Evolutionary conservation across 2,797 vertebrate genomes (phyloP).

Genomic region (Somateria mollissima): DNA sequence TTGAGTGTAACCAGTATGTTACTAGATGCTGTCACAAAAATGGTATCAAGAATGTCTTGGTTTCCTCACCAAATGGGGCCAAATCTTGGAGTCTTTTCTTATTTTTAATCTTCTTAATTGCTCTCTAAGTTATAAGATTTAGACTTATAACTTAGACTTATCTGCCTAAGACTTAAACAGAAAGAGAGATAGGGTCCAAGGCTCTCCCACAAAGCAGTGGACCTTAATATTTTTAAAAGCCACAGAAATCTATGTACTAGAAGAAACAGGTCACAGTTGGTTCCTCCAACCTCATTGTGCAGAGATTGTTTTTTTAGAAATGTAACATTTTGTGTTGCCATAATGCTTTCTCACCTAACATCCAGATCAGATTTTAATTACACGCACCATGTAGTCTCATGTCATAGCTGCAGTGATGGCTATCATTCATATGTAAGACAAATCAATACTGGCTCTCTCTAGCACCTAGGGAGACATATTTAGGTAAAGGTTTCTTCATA

Average conservation of each 20-base stretch:
- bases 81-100: background rate
- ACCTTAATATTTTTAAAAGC: background rate
- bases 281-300: background rate
- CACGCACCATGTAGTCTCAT: background rate
- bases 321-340: background rate
- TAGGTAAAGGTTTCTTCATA: constrained; percentile 31
- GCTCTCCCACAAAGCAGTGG: background rate
- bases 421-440: constrained; percentile 41
- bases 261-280: background rate
- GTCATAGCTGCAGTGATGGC: constrained; percentile 31
- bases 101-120: background rate
- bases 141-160: too few species aligned
- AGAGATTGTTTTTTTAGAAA: background rate
- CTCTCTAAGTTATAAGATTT: background rate
- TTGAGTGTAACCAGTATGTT: background rate
- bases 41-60: fast-evolving
- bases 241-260: background rate
- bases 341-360: constrained; percentile 3
- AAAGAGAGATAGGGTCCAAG: background rate
- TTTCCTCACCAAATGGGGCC: background rate
- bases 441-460: constrained; percentile 54
- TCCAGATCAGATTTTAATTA: constrained; percentile 61
- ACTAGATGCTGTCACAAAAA: background rate
- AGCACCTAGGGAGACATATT: constrained; percentile 31
- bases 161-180: background rate